Conservation (phyloP, 2,113 vertebrate genomes). For the Amphiprion percula region DNA sequence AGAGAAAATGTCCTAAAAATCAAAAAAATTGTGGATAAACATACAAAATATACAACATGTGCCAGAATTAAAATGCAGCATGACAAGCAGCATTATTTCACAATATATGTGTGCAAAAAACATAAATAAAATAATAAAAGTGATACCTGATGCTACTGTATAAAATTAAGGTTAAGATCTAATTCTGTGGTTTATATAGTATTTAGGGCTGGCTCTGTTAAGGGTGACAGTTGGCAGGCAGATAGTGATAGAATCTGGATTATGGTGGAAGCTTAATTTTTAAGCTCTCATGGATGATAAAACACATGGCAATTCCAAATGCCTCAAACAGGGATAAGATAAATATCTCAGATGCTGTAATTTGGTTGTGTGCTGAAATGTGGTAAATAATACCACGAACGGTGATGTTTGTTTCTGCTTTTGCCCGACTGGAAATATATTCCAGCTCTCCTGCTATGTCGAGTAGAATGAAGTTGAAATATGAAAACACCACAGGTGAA, state of each 20-base stretch:
- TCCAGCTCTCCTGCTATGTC: neutral
- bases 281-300: slow-evolving; percentile 77
- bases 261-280: slow-evolving; percentile 77
- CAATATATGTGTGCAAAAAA: neutral
- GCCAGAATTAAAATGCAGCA: neutral
- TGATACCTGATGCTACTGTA: slow-evolving; percentile 33
- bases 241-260: slow-evolving; percentile 75
- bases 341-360: slow-evolving; percentile 54
- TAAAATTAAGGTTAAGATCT: slow-evolving; percentile 68
- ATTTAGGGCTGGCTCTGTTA: slow-evolving; percentile 71
- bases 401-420: neutral
- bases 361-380: slow-evolving; percentile 29
- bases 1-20: slow-evolving; percentile 42
- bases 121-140: neutral
- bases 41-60: neutral
- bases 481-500: slow-evolving; percentile 48
- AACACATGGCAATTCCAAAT: slow-evolving; percentile 79
- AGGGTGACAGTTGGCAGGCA: slow-evolving; percentile 77
- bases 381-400: slow-evolving; percentile 37
- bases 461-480: neutral
- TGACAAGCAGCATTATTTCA: slow-evolving; percentile 5
- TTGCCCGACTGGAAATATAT: neutral
- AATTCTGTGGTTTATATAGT: slow-evolving; percentile 74
- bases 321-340: slow-evolving; percentile 51
- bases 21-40: neutral